Percentiles rank a stretch among this genome's conserved stretches.
These are phyloP conservation scores for Champsocephalus gunnari DNA, from an alignment of 2,797 vertebrate species.

Conservation along the genomic window DNA sequence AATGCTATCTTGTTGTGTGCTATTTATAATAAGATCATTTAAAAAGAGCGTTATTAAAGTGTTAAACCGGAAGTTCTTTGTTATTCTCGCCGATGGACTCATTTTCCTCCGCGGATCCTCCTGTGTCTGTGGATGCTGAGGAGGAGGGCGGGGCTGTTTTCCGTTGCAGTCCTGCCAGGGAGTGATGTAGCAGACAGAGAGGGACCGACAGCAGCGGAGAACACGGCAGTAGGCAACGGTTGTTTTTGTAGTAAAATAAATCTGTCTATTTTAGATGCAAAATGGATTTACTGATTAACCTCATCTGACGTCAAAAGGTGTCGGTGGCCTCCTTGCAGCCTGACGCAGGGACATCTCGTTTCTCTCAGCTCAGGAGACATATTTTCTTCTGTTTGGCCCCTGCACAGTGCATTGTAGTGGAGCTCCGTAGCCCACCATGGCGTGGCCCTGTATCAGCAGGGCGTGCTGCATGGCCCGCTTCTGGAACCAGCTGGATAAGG, in stretches of 20 bases:
- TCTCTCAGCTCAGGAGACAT: conserved; percentile 14
- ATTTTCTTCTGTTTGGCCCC: conserved; percentile 1
- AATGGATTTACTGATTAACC: conserved; percentile 55
- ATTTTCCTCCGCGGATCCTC: conserved; percentile 36
- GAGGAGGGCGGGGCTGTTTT: conserved; percentile 80
- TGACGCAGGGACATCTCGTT: conserved; percentile 73
- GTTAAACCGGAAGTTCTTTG: conserved; percentile 21
- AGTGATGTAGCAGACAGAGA: conserved; percentile 67
- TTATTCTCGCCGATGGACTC: conserved; percentile 38
- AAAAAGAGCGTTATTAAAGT: rapidly evolving
- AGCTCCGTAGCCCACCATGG: conserved; percentile 84
- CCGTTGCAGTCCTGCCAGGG: conserved; percentile 67
- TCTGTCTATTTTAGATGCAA: background rate
- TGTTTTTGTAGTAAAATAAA: background rate
- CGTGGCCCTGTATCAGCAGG: conserved; percentile 98
- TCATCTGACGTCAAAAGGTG: conserved; percentile 35
- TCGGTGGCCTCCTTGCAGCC: conserved; percentile 25
- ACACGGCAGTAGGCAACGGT: background rate
- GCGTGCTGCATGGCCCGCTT: conserved; percentile 98
- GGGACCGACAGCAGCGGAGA: conserved; percentile 21
- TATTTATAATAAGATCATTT: background rate
- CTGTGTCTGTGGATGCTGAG: conserved; percentile 76
- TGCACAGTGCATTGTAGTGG: conserved; percentile 20
- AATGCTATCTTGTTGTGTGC: background rate
- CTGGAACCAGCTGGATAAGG: conserved; percentile 98